Evolutionary conservation across 2,888 invertebrate genomes (phyloP).

Genomic region (Graphium colonna): DNA sequence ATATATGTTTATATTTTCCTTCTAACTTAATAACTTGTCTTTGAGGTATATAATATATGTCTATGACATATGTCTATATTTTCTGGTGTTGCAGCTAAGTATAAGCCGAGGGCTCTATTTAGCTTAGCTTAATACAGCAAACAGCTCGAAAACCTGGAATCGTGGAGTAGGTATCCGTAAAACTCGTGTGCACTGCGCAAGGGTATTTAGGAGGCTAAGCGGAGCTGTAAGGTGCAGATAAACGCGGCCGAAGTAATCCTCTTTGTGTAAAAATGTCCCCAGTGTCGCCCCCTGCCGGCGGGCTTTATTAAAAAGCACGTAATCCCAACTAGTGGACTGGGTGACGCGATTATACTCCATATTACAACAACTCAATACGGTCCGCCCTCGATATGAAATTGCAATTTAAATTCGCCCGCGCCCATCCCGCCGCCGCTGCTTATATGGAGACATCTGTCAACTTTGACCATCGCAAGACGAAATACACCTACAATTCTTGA

Average conservation of each 20-base stretch:
- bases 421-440: conserved; percentile 9
- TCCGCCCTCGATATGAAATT: conserved; percentile 65
- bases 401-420: conserved; percentile 60
- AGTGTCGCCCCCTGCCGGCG: conserved; percentile 58
- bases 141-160: background rate
- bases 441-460: conserved; percentile 20
- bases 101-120: too few relatives aligned
- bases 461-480: conserved; percentile 18
- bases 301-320: conserved; percentile 78
- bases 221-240: conserved; percentile 75
- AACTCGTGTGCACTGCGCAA: conserved; percentile 58
- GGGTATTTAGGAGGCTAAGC: conserved; percentile 73
- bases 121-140: background rate
- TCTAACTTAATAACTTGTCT: too few relatives aligned
- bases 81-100: too few relatives aligned
- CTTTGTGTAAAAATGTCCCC: conserved; percentile 79
- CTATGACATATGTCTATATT: too few relatives aligned
- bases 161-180: conserved; percentile 36
- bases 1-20: too few relatives aligned
- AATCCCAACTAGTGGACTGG: conserved; percentile 76
- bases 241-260: conserved; percentile 75
- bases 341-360: conserved; percentile 75
- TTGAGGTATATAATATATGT: too few relatives aligned
- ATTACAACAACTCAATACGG: conserved; percentile 70
- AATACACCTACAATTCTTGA: too few relatives aligned